Evolutionary conservation across 2,797 vertebrate genomes (phyloP).

Genomic region (Enteromius argenteus): DNA sequence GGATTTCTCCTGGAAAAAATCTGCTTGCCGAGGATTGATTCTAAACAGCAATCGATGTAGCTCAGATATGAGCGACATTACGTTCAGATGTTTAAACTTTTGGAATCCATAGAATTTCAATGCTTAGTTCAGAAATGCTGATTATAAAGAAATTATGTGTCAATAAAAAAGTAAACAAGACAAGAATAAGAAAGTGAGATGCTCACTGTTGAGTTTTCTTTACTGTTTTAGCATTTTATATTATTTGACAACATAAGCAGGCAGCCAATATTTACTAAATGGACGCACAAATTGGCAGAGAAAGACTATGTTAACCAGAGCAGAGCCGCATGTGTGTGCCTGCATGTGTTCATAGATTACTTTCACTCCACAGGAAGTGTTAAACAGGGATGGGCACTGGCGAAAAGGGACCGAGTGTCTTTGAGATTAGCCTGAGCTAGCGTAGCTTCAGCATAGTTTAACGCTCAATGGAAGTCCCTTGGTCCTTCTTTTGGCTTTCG

Average conservation of each 20-base stretch:
- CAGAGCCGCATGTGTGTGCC: conserved; percentile 22
- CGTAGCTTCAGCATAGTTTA: conserved; percentile 24
- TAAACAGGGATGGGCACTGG: not conserved
- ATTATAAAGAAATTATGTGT: not conserved
- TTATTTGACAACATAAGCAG: conserved; percentile 40
- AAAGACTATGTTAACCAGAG: conserved; percentile 17
- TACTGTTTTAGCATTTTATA: not conserved
- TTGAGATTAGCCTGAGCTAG: conserved; percentile 32
- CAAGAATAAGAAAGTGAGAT: not conserved
- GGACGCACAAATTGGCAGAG: conserved; percentile 24
- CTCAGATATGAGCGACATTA: conserved; percentile 36
- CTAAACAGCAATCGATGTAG: conserved; percentile 16
- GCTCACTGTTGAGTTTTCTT: not conserved
- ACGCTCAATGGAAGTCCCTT: conserved; percentile 11
- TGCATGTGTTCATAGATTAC: conserved; percentile 26
- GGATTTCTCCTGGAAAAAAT: conserved; percentile 37
- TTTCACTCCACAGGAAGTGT: conserved; percentile 8
- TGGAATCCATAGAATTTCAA: conserved; percentile 12
- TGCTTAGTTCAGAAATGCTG: conserved; percentile 13
- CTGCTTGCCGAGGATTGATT: conserved; percentile 11
- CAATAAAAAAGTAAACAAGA: conserved; percentile 20
- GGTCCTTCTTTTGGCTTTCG: conserved; percentile 50
- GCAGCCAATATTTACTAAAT: not conserved
- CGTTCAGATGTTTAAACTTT: conserved; percentile 4
- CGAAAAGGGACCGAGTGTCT: conserved; percentile 9